Evolutionary conservation across 2,797 vertebrate genomes (phyloP).

Genomic region (Meda fulgida): DNA sequence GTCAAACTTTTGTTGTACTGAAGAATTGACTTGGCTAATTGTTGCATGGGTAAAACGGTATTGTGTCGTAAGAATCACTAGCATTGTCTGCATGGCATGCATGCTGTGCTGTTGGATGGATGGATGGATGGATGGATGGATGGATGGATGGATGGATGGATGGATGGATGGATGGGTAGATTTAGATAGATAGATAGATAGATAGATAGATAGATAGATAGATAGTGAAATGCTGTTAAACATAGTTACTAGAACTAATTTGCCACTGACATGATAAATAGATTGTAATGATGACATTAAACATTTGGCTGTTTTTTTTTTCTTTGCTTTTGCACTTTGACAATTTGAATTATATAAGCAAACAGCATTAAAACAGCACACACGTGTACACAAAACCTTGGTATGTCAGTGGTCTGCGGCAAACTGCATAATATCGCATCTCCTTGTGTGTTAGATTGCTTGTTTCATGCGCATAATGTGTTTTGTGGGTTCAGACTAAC

Average conservation of each 20-base stretch:
- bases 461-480: slow-evolving; percentile 46
- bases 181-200: slow-evolving; percentile 47
- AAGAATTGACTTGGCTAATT: slow-evolving; percentile 5
- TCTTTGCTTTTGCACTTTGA: slow-evolving; percentile 20
- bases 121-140: slow-evolving; percentile 46
- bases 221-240: slow-evolving; percentile 17
- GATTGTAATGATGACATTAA: slow-evolving; percentile 16
- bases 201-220: slow-evolving; percentile 46
- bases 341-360: slow-evolving; percentile 34
- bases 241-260: slow-evolving; percentile 10
- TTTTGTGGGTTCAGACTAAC: slow-evolving; percentile 48
- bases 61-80: slow-evolving; percentile 33
- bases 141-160: slow-evolving; percentile 45
- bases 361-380: slow-evolving; percentile 22
- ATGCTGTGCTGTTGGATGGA: slow-evolving; percentile 50
- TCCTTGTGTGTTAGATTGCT: slow-evolving; percentile 47
- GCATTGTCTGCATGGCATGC: slow-evolving; percentile 58
- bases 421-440: slow-evolving; percentile 65
- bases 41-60: slow-evolving; percentile 30
- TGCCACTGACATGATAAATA: slow-evolving; percentile 36
- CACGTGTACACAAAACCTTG: slow-evolving; percentile 10
- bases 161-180: slow-evolving; percentile 42
- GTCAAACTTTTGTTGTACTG: neutral
- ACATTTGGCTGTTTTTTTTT: neutral
- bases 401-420: slow-evolving; percentile 51